Percentiles rank a stretch among this genome's conserved stretches.
Evolutionary conservation across 2,113 vertebrate genomes (phyloP).

Genomic region (Shinisaurus crocodilurus): DNA sequence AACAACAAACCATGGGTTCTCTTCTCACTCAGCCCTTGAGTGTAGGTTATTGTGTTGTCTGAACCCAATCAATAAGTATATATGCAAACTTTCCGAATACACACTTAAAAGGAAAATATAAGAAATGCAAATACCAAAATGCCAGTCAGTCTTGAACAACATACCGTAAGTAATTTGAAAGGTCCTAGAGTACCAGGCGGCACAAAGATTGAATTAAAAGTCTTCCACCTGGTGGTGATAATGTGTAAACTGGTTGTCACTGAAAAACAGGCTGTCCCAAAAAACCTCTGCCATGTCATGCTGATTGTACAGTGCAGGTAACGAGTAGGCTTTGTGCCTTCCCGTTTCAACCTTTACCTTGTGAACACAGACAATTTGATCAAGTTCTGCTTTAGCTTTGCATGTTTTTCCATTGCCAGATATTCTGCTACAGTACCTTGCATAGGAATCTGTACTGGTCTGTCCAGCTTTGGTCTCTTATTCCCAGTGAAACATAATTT

Average conservation of each 20-base stretch:
- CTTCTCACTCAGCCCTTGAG: no score
- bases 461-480: neutral
- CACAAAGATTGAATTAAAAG: neutral
- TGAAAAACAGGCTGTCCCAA: no score
- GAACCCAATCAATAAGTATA: no score
- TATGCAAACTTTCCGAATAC: neutral
- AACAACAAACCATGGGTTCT: no score
- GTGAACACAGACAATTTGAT: neutral
- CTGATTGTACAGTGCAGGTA: neutral
- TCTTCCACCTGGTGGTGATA: neutral
- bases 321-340: neutral
- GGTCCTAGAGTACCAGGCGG: neutral
- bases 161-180: neutral
- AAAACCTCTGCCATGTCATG: neutral
- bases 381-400: neutral
- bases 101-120: neutral
- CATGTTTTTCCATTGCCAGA: neutral
- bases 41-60: no score
- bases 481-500: neutral
- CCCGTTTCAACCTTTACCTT: neutral
- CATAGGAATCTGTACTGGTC: neutral
- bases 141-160: neutral
- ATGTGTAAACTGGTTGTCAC: neutral
- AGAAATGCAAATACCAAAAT: neutral
- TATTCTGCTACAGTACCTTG: neutral